phyloP scores from a whole-genome alignment of 2,888 invertebrate species.

The Oxyteleia sp. region DNA sequence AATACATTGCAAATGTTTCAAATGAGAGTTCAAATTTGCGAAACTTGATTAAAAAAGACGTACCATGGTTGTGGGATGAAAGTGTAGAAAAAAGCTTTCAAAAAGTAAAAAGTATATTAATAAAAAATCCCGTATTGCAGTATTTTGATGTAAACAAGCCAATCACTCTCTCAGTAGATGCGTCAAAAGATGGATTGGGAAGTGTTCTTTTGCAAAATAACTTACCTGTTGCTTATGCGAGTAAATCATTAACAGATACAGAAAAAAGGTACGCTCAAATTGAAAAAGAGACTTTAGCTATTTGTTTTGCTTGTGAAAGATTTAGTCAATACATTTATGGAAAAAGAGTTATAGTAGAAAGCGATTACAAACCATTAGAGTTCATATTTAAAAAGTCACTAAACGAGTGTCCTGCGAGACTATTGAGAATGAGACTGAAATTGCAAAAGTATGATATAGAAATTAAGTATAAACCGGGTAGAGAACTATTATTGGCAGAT shows the following conservation, averaged over 20 bases:
- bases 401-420: slow-evolving; percentile 7
- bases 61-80: slow-evolving; percentile 43
- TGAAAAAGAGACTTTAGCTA: slow-evolving; percentile 82
- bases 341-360: slow-evolving; percentile 50
- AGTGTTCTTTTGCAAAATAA: slow-evolving; percentile 81
- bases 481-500: slow-evolving; percentile 77
- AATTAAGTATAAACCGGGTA: too few relatives aligned
- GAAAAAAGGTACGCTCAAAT: slow-evolving; percentile 80
- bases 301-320: slow-evolving; percentile 79
- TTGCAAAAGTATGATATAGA: slow-evolving; percentile 58
- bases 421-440: slow-evolving; percentile 56
- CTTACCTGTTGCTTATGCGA: slow-evolving; percentile 82
- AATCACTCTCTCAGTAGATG: slow-evolving; percentile 74
- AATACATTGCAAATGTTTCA: too few relatives aligned
- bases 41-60: too few relatives aligned
- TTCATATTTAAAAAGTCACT: slow-evolving; percentile 72
- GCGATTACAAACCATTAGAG: slow-evolving; percentile 16
- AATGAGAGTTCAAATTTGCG: too few relatives aligned
- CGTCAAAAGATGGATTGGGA: slow-evolving; percentile 76
- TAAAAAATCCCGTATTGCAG: slow-evolving; percentile 73
- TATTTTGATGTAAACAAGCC: slow-evolving; percentile 77
- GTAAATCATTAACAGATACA: slow-evolving; percentile 75
- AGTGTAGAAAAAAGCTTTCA: slow-evolving; percentile 52
- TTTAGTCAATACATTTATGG: slow-evolving; percentile 82
- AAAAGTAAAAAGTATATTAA: slow-evolving; percentile 59